Percentiles rank a stretch among this genome's conserved stretches.
phyloP scores from a whole-genome alignment of 1,140 invertebrate genomes.

The Halesus radiatus region DNA sequence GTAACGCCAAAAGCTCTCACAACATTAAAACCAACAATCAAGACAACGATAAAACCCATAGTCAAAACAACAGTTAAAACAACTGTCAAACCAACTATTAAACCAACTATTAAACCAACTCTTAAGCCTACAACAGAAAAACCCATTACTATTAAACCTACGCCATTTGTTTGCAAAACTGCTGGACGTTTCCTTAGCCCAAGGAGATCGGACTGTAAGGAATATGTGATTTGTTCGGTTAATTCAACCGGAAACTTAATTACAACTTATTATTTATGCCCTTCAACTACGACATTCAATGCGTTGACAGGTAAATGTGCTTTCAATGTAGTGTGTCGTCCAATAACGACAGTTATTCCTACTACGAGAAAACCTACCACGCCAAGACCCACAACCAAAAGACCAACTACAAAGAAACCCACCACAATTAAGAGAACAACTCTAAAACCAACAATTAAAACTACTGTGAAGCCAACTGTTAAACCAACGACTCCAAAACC shows the following conservation, averaged over 20 bases:
- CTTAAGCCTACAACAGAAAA: background rate
- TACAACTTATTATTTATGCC: background rate
- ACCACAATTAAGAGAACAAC: background rate
- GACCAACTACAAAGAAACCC: no score
- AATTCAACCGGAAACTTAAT: background rate
- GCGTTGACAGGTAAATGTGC: background rate
- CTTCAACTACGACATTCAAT: background rate
- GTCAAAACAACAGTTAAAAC: background rate
- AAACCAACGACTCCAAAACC: constrained; percentile 4
- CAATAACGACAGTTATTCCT: no score
- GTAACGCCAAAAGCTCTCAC: no score
- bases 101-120: background rate
- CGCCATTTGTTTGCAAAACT: background rate
- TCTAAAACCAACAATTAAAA: background rate
- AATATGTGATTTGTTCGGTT: background rate
- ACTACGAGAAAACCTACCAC: no score
- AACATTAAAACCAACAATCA: background rate
- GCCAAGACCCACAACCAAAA: no score
- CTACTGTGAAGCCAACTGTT: background rate
- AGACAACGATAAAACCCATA: background rate
- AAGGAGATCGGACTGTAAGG: background rate
- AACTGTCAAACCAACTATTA: background rate
- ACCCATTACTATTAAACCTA: constrained; percentile 8
- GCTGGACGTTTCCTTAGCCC: background rate
- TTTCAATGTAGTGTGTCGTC: background rate